Evolutionary conservation across 2,888 invertebrate genomes (phyloP), one percentile per base, ranked within the genome.

Genomic region (Agriopis aurantiaria): DNA sequence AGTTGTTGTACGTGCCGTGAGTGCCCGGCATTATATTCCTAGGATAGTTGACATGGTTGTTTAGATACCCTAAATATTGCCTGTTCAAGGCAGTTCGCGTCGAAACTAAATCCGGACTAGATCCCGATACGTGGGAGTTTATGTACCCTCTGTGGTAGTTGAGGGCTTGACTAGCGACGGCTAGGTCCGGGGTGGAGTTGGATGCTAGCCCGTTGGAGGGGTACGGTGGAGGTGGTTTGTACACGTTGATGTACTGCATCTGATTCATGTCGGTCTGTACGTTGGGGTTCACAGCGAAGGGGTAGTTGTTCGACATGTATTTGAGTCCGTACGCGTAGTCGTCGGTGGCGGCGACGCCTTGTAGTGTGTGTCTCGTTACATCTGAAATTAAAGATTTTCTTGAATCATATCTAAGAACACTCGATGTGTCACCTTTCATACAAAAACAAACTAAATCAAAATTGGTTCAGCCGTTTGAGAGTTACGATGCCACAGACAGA

Each of bases 141-240:
- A 93, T 92, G 64, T 92, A 94, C 0, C 92, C 93, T 64, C 93
- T 72, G 58, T 93, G 93, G 78, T 93, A 93, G 70, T 91, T 92
- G 0, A 93, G 82, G 0, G 95, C 95, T 79, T 96, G 96, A 67
- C 96, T 96, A 2, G 96, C 96, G 1, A 96, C 96, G 0, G 98
- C 97, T 67, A 98, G 88, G 86, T 98, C 98, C 0, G 98, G 98
- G 0, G 98, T 98, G 0, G 97, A 97, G 79, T 97, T 97, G 9
- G 97, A 97, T 61, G 96, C 97, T n/a, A 96, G 91, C 0, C 97
- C 95, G 82, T 96, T 96, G 0, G 96, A 96, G 0, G 97, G 97
- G 90, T 98, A 98, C 0, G 98, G 97, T 0, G 98, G 98, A 0
- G 98, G 98, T 0, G 98, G 97, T 86, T 98, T 97, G 84, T 96